Evolutionary conservation across 2,888 invertebrate genomes (phyloP).

Genomic region (Gasteruption jaculator): DNA sequence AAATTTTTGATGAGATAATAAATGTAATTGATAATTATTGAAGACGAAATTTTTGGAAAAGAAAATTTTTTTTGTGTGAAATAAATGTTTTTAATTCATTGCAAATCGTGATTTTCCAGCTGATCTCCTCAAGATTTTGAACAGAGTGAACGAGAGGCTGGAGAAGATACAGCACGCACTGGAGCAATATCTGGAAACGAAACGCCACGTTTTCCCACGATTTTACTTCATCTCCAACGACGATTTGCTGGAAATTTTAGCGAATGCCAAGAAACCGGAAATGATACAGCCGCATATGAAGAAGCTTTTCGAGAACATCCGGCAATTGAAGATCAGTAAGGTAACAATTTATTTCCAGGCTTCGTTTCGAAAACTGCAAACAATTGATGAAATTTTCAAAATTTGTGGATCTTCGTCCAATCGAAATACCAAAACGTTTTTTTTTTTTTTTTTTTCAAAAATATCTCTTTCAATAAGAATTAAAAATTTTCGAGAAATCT

Average conservation of each 20-base stretch:
- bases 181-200: conserved; percentile 83
- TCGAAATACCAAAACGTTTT: conserved; percentile 10
- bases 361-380: background rate
- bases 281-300: conserved; percentile 81
- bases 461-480: conserved; percentile 10
- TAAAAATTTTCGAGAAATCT: background rate
- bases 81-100: too few species aligned
- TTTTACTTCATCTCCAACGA: conserved; percentile 82
- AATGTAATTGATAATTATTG: too few species aligned
- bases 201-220: conserved; percentile 81
- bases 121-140: conserved; percentile 64
- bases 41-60: too few species aligned
- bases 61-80: too few species aligned
- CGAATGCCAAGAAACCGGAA: conserved; percentile 80
- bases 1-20: too few species aligned
- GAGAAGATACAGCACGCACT: conserved; percentile 78
- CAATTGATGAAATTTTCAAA: too few species aligned
- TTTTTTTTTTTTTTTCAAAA: conserved; percentile 13
- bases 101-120: conserved; percentile 32
- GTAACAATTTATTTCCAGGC: too few species aligned
- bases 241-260: conserved; percentile 78
- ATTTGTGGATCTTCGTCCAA: background rate
- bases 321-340: conserved; percentile 66
- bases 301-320: conserved; percentile 84
- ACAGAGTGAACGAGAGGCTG: conserved; percentile 68